Percentiles rank a stretch among this genome's conserved stretches.
phyloP scores from a whole-genome alignment of 2,888 invertebrate genomes.

The Polylopha cassiicola region DNA sequence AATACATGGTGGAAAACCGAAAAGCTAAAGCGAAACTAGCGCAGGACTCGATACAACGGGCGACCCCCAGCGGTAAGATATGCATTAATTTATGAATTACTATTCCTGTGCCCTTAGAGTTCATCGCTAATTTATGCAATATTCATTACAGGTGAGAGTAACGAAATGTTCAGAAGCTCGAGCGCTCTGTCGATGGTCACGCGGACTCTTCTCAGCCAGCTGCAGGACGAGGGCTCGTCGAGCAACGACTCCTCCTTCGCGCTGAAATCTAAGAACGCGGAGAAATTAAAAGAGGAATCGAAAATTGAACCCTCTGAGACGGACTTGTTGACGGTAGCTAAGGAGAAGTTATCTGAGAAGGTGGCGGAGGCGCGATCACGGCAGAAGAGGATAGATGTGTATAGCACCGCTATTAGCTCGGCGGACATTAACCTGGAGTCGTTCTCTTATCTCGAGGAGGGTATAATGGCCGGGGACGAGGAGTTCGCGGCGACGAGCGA shows the following conservation, averaged over 20 bases:
- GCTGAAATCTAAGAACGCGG: constrained; percentile 47
- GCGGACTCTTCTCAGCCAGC: constrained; percentile 69
- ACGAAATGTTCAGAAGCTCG: constrained; percentile 58
- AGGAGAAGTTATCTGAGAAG: constrained; percentile 64
- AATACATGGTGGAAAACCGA: constrained; percentile 55
- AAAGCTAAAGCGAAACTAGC: constrained; percentile 52
- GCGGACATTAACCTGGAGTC: constrained; percentile 74
- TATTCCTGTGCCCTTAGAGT: too few relatives aligned
- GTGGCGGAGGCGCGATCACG: constrained; percentile 62
- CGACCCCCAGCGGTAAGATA: constrained; percentile 59
- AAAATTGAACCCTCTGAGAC: constrained; percentile 55
- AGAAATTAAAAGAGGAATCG: constrained; percentile 44
- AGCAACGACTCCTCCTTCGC: constrained; percentile 74
- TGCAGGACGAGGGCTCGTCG: constrained; percentile 73
- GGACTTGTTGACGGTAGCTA: constrained; percentile 63
- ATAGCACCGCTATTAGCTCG: constrained; percentile 72
- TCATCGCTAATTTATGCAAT: constrained; percentile 3
- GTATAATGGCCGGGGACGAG: constrained; percentile 67
- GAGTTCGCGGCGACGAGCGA: constrained; percentile 50
- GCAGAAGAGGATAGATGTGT: constrained; percentile 71
- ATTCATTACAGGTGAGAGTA: constrained; percentile 58
- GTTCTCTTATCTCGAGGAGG: constrained; percentile 72
- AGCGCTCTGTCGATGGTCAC: constrained; percentile 62
- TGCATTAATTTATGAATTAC: constrained; percentile 1
- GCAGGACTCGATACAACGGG: constrained; percentile 49